Evolutionary conservation across 2,797 vertebrate species (phyloP).

Genomic region (Megaceryle alcyon): DNA sequence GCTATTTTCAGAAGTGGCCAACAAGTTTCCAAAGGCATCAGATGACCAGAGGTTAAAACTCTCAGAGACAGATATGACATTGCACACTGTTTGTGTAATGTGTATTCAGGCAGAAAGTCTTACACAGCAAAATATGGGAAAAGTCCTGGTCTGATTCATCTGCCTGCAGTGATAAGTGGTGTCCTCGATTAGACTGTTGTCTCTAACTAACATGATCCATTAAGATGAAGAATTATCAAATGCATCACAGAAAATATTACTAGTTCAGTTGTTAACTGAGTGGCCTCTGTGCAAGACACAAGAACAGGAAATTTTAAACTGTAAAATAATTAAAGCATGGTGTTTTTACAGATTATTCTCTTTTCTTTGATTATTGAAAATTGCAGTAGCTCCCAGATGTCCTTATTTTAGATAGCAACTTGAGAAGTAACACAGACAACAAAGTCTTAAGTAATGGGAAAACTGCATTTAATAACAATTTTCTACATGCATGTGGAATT

Average conservation of each 20-base stretch:
- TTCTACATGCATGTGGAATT: not conserved
- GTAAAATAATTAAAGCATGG: slow-evolving; percentile 27
- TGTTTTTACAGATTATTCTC: not conserved
- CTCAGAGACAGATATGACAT: not conserved
- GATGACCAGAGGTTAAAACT: not conserved
- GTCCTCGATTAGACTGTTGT: not conserved
- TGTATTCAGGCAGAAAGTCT: not conserved
- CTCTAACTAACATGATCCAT: not conserved
- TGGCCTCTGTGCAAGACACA: not conserved
- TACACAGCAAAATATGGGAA: not conserved
- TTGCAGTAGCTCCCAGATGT: slow-evolving; percentile 65
- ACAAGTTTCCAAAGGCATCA: not conserved
- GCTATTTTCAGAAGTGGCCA: not conserved
- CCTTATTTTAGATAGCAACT: slow-evolving; percentile 64
- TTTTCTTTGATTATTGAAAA: slow-evolving; percentile 38
- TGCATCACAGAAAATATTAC: not conserved
- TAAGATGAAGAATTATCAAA: not conserved
- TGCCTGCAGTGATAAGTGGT: slow-evolving; percentile 1
- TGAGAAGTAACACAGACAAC: slow-evolving; percentile 55
- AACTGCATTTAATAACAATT: slow-evolving; percentile 47
- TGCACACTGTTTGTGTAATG: not conserved
- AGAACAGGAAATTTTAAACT: slow-evolving; percentile 29
- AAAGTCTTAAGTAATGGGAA: slow-evolving; percentile 60
- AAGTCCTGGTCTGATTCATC: not conserved
- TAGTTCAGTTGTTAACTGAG: not conserved